phyloP scores from a whole-genome alignment of 2,113 vertebrate genomes.

The Perca schrenkii region DNA sequence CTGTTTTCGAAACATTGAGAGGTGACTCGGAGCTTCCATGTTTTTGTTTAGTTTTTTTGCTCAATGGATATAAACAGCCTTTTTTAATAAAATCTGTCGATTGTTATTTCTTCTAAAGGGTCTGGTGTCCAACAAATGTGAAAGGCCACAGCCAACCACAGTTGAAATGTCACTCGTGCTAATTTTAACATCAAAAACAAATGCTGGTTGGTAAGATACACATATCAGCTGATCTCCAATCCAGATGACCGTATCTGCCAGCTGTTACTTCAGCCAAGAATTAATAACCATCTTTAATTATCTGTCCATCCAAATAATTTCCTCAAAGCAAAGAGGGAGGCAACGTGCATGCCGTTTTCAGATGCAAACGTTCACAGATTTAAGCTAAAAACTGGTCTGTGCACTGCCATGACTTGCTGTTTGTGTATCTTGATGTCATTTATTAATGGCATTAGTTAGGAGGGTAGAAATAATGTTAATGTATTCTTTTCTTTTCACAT shows the following conservation, averaged over 20 bases:
- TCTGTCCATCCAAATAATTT: slow-evolving; percentile 20
- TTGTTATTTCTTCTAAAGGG: slow-evolving; percentile 10
- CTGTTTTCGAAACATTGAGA: not conserved
- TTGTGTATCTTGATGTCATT: slow-evolving; percentile 52
- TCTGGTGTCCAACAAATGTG: slow-evolving; percentile 33
- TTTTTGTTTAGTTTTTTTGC: not conserved
- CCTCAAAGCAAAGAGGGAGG: slow-evolving; percentile 3
- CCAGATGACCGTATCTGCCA: slow-evolving; percentile 13
- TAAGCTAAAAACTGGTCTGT: slow-evolving; percentile 67
- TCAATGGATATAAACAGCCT: not conserved
- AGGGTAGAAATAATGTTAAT: slow-evolving; percentile 57
- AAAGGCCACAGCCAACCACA: not conserved
- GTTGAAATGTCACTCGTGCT: slow-evolving; percentile 14
- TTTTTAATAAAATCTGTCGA: slow-evolving; percentile 1
- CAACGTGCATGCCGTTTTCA: slow-evolving; percentile 53
- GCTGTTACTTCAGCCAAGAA: slow-evolving; percentile 17
- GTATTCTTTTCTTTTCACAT: slow-evolving; percentile 38
- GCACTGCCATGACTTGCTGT: slow-evolving; percentile 73
- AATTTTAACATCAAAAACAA: slow-evolving; percentile 26
- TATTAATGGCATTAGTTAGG: slow-evolving; percentile 41
- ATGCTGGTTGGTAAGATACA: slow-evolving; percentile 18
- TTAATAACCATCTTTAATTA: not conserved
- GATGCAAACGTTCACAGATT: slow-evolving; percentile 57
- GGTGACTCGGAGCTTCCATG: not conserved
- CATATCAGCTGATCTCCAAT: slow-evolving; percentile 16